phyloP scores from a whole-genome alignment of 37 sponge, comb jelly and placozoan genomes.

The Chondrilla cf. caribensis region DNA sequence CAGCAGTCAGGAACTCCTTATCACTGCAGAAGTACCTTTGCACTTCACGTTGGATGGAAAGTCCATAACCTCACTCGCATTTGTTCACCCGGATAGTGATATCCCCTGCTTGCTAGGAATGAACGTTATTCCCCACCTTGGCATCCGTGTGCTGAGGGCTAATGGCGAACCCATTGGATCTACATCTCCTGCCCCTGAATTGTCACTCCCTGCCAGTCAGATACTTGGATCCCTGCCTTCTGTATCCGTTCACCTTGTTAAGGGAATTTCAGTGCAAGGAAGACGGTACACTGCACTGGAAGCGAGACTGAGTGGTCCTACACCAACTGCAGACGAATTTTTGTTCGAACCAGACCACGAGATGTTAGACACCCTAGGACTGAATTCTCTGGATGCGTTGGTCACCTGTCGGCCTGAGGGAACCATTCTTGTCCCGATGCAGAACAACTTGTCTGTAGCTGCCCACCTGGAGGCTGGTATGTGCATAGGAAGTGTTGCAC shows the following conservation, averaged over 20 bases:
- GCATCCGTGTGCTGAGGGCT: conserved; percentile 11
- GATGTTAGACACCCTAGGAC: not conserved
- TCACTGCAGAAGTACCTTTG: conserved; percentile 30
- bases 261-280: not conserved
- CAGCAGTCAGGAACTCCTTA: not conserved
- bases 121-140: conserved; percentile 26
- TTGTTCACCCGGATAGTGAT: conserved; percentile 32
- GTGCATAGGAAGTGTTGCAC: not conserved
- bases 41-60: conserved; percentile 15
- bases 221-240: not conserved
- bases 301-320: not conserved
- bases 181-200: too few relatives aligned
- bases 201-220: too few relatives aligned
- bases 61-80: not conserved
- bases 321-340: not conserved
- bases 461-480: not conserved
- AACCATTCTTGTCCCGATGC: not conserved
- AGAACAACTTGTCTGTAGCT: not conserved
- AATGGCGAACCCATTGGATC: conserved; percentile 18
- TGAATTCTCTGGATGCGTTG: not conserved
- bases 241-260: not conserved
- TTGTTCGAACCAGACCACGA: conserved; percentile 9
- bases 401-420: not conserved
- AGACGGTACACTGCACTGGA: not conserved
- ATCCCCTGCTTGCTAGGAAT: not conserved